phyloP scores from a whole-genome alignment of 2,113 vertebrate genomes.

The Thomomys bottae region DNA sequence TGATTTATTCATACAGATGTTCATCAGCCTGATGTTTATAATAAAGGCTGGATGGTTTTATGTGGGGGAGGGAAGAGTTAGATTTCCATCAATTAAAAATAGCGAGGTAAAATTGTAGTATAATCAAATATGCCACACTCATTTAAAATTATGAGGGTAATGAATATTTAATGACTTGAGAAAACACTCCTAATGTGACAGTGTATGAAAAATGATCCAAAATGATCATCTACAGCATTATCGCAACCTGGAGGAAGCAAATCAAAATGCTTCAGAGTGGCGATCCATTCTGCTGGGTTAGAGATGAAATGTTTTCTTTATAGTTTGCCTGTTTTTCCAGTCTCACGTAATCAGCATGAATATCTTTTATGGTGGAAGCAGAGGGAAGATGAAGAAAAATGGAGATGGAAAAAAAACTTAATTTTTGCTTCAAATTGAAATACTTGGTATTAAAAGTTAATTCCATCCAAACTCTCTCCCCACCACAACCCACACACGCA shows the following conservation, averaged over 20 bases:
- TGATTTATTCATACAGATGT: constrained; percentile 11
- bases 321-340: neutral
- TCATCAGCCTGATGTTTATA: neutral
- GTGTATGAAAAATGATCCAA: neutral
- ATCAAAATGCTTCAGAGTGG: neutral
- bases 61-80: neutral
- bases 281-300: neutral
- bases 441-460: constrained; percentile 16
- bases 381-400: neutral
- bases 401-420: neutral
- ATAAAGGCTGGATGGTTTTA: neutral
- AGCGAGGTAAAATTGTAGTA: neutral
- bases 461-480: neutral
- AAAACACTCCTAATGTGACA: constrained; percentile 6
- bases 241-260: constrained; percentile 27
- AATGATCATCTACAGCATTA: constrained; percentile 18
- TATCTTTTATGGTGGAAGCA: neutral
- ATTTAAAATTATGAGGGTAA: constrained; percentile 37
- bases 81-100: constrained; percentile 48
- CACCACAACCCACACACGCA: neutral
- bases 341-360: neutral
- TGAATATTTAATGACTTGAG: constrained; percentile 59
- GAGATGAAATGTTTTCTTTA: neutral
- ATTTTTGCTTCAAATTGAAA: constrained; percentile 11
- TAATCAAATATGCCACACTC: constrained; percentile 33